Evolutionary conservation across 2,888 invertebrate genomes (phyloP), one percentile per base, ranked within the genome.

Genomic region (Anodontia alba): DNA sequence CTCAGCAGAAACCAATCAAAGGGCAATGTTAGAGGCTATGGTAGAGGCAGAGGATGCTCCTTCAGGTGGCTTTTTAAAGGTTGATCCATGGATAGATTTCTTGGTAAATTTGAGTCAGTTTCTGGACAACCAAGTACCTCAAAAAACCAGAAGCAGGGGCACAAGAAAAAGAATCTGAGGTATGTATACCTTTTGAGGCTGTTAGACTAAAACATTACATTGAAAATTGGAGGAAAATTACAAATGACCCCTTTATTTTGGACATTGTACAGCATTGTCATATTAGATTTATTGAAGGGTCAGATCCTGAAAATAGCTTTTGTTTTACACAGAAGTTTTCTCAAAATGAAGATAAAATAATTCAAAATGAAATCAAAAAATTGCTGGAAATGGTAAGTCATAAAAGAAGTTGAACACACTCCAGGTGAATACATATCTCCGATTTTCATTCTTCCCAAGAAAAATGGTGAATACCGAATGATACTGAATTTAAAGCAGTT

Each of bases 321-420:
- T 36, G 17, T 29, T 68, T 46, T 57, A n/a, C n/a, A 33, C n/a
- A n/a, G n/a, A n/a, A 66, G 7, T 33, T 67, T 36, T 36, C 33
- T 36, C 29, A 67, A 75, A 36, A 38, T 8, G 29, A 33, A 49
- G 0, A 23, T 29, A 3, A 26, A 62, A 33, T 49, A 57, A 57
- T 79, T 36, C n/a, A 79, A n/a, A 66, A 72, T 26, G 74, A 78
- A 76, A 76, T 81, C n/a, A 17, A 76, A 67, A 84, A 81, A 67
- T n/a, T 46, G 73, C 26, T 29, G 69, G 29, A 68, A 81, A 31
- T 71, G 76, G 67, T 76, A 76, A 76, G 74, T 79, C 26, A 71
- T 79, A 29, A 76, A 57, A 71, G 74, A 74, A 66, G 76, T 84
- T 67, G 43, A 73, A 26, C 70, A 76, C 66, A 73, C 23, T n/a